Conservation (phyloP, 2,113 vertebrate genomes). For the Setophaga kirtlandii region DNA sequence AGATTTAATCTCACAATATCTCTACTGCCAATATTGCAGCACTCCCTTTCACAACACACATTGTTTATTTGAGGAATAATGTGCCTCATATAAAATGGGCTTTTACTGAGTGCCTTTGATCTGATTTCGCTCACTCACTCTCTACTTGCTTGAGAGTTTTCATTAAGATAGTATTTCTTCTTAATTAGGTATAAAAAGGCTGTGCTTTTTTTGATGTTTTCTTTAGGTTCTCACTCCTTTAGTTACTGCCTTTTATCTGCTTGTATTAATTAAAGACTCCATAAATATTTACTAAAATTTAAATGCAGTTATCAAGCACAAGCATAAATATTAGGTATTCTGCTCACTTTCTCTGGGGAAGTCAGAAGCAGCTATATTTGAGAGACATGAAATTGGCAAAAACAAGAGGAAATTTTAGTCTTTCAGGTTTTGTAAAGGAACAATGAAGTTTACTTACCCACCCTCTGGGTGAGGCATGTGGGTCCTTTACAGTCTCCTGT, state of each 20-base stretch:
- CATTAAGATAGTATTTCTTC: background rate
- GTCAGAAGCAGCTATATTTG: background rate
- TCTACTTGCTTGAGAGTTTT: background rate
- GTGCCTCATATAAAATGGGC: background rate
- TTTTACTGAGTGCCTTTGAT: background rate
- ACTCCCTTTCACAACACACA: background rate
- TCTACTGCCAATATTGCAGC: background rate
- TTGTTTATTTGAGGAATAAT: background rate
- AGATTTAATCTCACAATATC: background rate
- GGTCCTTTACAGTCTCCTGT: background rate
- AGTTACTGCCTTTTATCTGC: background rate
- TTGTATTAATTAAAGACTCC: background rate
- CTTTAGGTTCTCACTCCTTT: background rate
- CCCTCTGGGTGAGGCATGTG: rapidly evolving
- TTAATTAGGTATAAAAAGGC: background rate
- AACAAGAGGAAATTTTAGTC: background rate
- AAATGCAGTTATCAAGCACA: background rate
- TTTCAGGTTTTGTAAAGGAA: background rate
- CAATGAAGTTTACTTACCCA: background rate
- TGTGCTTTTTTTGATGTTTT: background rate
- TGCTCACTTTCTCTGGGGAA: background rate
- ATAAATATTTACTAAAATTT: background rate
- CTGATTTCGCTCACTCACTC: background rate
- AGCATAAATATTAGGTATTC: background rate
- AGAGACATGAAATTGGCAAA: background rate